phyloP scores from a whole-genome alignment of 2,797 vertebrate species.

The Ptychadena robeensis region DNA sequence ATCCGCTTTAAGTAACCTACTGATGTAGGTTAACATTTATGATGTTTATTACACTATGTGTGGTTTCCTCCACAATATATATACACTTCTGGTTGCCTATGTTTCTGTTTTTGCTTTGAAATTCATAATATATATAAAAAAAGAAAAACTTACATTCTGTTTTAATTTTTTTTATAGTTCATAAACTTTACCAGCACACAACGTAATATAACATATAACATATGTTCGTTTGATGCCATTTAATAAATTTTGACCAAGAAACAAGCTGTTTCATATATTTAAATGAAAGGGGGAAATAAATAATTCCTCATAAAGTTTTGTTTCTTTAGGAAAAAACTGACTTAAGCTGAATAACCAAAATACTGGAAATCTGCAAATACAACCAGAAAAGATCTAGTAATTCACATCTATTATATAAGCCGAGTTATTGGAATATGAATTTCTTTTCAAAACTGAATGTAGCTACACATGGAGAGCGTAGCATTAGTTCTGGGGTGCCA shows the following conservation, averaged over 20 bases:
- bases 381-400: neutral
- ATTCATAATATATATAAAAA: too few relatives aligned
- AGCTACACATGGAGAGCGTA: too few relatives aligned
- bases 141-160: conserved; percentile 4
- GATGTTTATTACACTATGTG: too few relatives aligned
- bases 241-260: conserved; percentile 13
- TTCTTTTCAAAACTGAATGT: too few relatives aligned
- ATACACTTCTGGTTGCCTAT: too few relatives aligned
- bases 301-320: neutral
- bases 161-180: neutral
- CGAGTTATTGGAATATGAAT: too few relatives aligned
- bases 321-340: conserved; percentile 6
- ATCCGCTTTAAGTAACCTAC: too few relatives aligned
- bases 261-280: neutral
- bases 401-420: neutral
- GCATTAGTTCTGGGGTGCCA: too few relatives aligned
- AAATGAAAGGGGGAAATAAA: conserved; percentile 3
- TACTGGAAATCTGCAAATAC: neutral
- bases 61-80: too few relatives aligned
- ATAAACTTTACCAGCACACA: neutral
- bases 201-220: conserved; percentile 5
- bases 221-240: conserved; percentile 18
- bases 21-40: too few relatives aligned
- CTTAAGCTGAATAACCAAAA: neutral
- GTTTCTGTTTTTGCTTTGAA: too few relatives aligned